Evolutionary conservation across 2,888 invertebrate genomes (phyloP).

Genomic region (Chrysolina oricalcia): DNA sequence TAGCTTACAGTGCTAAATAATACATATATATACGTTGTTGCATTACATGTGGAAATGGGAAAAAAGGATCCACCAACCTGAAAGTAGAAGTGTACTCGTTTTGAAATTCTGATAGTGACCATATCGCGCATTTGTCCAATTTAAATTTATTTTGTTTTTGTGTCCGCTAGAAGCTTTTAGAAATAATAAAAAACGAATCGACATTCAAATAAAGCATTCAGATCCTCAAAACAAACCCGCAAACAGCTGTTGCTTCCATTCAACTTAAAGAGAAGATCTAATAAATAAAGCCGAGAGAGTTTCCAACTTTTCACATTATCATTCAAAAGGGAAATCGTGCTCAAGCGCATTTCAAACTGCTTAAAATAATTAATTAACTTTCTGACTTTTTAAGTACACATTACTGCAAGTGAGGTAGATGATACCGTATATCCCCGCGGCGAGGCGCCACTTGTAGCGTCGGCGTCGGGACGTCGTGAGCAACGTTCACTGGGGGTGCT

Average conservation of each 20-base stretch:
- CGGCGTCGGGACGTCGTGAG: constrained; percentile 49
- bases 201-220: constrained; percentile 29
- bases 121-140: too few relatives aligned
- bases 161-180: background rate
- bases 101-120: too few relatives aligned
- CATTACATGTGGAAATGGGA: too few relatives aligned
- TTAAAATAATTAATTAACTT: constrained; percentile 71
- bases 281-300: constrained; percentile 56
- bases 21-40: too few relatives aligned
- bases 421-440: constrained; percentile 58
- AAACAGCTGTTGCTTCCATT: constrained; percentile 55
- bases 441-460: constrained; percentile 69
- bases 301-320: constrained; percentile 64
- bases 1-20: too few relatives aligned
- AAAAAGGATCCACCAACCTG: too few relatives aligned
- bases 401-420: constrained; percentile 55
- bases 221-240: constrained; percentile 46
- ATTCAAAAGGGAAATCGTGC: constrained; percentile 66
- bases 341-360: constrained; percentile 63
- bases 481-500: constrained; percentile 48
- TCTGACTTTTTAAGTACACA: constrained; percentile 67
- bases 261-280: constrained; percentile 53
- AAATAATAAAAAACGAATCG: background rate
- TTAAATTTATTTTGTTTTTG: background rate
- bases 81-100: too few relatives aligned